Base-by-base conservation (phyloP, 1,140 invertebrate genomes). In the Scylla paramamosain region DNA sequence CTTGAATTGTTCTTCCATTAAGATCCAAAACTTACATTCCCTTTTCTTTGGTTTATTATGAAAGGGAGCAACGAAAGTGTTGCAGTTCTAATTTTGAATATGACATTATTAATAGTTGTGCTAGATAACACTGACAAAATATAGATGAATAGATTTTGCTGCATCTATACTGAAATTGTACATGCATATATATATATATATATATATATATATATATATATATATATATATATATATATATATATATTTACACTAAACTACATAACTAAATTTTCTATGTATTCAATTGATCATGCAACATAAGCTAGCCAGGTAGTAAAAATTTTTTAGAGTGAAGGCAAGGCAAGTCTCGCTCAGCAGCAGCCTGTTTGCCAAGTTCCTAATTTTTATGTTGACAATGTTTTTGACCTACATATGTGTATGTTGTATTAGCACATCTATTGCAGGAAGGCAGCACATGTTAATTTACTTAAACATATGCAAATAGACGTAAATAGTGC, bases 101-200 rank as follows among this genome's bases (percentile, higher is more conserved):
- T 46, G 12, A 46, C 10, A 6, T 32, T 6, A 7, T 25, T 32
- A 3, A 87, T 39, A 87, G n/a, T 7, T 32, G 28, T 16, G 0
- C 31, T 87, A 20, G 86, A 84, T 32, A 87, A 87, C 14, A 16
- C 31, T 87, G 86, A 39, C 14, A 8, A 28, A 16, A 87, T 31
- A 32, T 39, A 87, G 86, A 3, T 14, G 31, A 87, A 39, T 87
- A 31, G 25, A 32, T 39, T 31, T 46, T 4, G 4, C 31, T 20
- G 86, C 31, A 87, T 25, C 67, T n/a, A 77, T 77, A 12, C 20
- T 20, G 4, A n/a, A 77, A 77, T 77, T 77, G 20, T 77, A n/a
- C 12, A 87, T 32, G 31, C 86, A 32, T 87, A 39, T 84, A 84
- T 84, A 28, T 28, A 84, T 84, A 84, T 82, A 82, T 82, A 82